Conservation (phyloP, 2,888 invertebrate species). For the Psylliodes chrysocephalus region DNA sequence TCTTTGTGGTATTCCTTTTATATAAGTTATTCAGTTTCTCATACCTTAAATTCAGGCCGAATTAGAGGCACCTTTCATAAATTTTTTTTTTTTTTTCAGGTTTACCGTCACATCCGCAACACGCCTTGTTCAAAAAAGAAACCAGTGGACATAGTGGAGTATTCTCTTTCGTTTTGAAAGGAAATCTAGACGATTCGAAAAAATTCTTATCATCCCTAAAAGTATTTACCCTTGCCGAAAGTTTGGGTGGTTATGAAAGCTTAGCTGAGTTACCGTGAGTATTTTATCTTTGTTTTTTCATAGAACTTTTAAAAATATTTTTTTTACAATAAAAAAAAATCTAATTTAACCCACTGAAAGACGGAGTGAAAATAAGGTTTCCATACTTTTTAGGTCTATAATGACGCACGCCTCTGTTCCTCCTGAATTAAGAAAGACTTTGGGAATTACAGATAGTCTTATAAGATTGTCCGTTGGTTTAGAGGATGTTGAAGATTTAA, state of each 20-base stretch:
- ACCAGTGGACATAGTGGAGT: constrained; percentile 88
- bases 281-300: too few species aligned
- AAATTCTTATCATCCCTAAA: constrained; percentile 78
- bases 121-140: constrained; percentile 80
- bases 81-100: constrained; percentile 63
- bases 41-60: too few species aligned
- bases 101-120: constrained; percentile 84
- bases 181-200: constrained; percentile 74
- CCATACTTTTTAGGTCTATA: constrained; percentile 77
- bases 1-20: too few species aligned
- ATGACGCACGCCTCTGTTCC: constrained; percentile 98
- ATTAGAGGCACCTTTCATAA: too few species aligned
- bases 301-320: too few species aligned
- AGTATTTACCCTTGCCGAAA: constrained; percentile 86
- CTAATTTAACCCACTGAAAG: too few species aligned
- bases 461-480: constrained; percentile 91
- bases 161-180: constrained; percentile 85
- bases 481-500: constrained; percentile 86
- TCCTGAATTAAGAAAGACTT: constrained; percentile 72
- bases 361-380: too few species aligned
- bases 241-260: constrained; percentile 92
- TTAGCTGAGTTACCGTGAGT: constrained; percentile 90
- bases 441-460: constrained; percentile 87
- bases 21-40: too few species aligned
- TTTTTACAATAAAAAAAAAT: too few species aligned